phyloP scores from a whole-genome alignment of 2,113 vertebrate genomes.

The Clupea harengus region DNA sequence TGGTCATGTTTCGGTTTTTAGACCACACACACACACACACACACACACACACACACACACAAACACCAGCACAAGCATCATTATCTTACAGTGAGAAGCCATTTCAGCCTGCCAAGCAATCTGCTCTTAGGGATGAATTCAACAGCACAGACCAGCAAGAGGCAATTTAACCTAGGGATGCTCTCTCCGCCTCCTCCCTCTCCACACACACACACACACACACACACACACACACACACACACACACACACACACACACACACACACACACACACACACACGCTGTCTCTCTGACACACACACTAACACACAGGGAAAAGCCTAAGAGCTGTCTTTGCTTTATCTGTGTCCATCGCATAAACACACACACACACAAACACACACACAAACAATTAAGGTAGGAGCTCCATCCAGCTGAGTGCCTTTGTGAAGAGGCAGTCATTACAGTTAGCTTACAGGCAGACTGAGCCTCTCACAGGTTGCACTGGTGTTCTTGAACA shows the following conservation, averaged over 20 bases:
- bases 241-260: background rate
- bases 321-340: background rate
- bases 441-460: constrained; percentile 32
- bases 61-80: background rate
- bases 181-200: background rate
- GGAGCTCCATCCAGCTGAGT: background rate
- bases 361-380: background rate
- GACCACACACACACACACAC: background rate
- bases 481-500: too few relatives aligned
- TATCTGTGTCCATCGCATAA: background rate
- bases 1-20: background rate
- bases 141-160: background rate
- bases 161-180: background rate
- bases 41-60: background rate
- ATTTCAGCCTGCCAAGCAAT: background rate
- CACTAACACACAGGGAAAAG: background rate
- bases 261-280: background rate
- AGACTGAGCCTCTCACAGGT: background rate
- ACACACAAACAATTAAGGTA: background rate
- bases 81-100: background rate
- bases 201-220: background rate
- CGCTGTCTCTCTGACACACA: too few relatives aligned
- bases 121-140: background rate
- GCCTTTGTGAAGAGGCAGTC: constrained; percentile 29
- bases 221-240: constrained; percentile 12